Evolutionary conservation across 2,113 vertebrate species (phyloP), one percentile per base, ranked within the genome.

Genomic region (Charadrius vociferus): DNA sequence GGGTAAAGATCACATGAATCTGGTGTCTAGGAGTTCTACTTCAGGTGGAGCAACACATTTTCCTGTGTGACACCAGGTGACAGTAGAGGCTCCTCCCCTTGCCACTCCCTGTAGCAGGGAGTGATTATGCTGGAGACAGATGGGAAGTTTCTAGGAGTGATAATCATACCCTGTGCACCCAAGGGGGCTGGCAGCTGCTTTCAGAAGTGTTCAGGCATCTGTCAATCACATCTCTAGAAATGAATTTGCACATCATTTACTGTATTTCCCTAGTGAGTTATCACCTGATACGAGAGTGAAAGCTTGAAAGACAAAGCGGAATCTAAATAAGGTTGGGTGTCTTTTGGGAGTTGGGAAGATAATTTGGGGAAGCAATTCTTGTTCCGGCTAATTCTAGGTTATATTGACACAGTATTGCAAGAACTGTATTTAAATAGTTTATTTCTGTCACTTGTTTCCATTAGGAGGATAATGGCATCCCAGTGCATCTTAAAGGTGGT

Each of bases 381-480:
- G 12, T 8, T 8, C 17, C 70, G 34, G 5, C 2, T 95, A 56
- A n/a, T 24, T 85, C 20, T 74, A 22, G 27, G 27, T 63, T 81
- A 5, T 5, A 9, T 41, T 81, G 52, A 56, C 1, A 12, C 13
- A 29, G 6, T 66, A 43, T 70, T 79, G 37, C 41, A 90, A 52
- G 55, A 70, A 73, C 37, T 62, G 29, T 66, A 17, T 72, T 53
- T 66, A 58, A 58, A 36, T 18, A 14, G n/a, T 61, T 74, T 59
- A 4, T 61, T 55, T 91, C 47, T 87, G 37, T 94, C 41, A 10
- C 41, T 87, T 85, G 27, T 90, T 96, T 86, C 45, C 82, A 30
- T 72, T 97, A 99, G 99, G 99, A 99, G 92, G 98, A 99, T 86
- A 99, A 99, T 97, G 99, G 98, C 32, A 50, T 99, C 30, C 99